Percentiles rank a stretch among this genome's conserved stretches.
Evolutionary conservation across 2,113 vertebrate species (phyloP).

Genomic region (Leptosomus discolor): DNA sequence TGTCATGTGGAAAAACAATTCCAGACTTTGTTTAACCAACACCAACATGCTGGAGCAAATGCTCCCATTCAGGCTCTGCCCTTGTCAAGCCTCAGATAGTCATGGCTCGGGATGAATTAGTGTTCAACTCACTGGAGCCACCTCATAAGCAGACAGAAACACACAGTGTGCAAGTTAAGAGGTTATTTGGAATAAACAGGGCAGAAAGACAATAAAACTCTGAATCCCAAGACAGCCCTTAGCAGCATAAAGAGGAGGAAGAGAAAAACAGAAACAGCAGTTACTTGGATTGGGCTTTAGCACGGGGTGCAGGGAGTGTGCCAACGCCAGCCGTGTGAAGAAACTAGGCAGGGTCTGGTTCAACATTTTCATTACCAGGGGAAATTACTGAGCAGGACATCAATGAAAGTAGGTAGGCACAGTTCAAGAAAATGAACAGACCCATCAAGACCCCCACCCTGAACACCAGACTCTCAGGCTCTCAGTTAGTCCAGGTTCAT

Average conservation of each 20-base stretch:
- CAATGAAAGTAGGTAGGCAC: not conserved
- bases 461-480: not conserved
- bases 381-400: not conserved
- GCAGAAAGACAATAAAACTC: not conserved
- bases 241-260: not conserved
- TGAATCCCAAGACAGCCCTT: not conserved
- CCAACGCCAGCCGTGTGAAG: not conserved
- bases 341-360: not conserved
- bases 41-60: not conserved
- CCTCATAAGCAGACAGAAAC: not conserved
- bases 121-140: not conserved
- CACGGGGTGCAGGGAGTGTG: not conserved
- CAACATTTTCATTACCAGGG: not conserved
- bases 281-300: not conserved
- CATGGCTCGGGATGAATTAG: not conserved
- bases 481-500: fast-evolving
- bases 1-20: not conserved
- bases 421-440: not conserved
- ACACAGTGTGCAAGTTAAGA: not conserved
- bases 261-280: not conserved
- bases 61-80: not conserved
- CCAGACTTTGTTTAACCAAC: not conserved
- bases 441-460: not conserved
- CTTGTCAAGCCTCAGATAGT: not conserved
- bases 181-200: not conserved